Evolutionary conservation across 2,113 vertebrate species (phyloP).

Genomic region (Saimiri boliviensis): DNA sequence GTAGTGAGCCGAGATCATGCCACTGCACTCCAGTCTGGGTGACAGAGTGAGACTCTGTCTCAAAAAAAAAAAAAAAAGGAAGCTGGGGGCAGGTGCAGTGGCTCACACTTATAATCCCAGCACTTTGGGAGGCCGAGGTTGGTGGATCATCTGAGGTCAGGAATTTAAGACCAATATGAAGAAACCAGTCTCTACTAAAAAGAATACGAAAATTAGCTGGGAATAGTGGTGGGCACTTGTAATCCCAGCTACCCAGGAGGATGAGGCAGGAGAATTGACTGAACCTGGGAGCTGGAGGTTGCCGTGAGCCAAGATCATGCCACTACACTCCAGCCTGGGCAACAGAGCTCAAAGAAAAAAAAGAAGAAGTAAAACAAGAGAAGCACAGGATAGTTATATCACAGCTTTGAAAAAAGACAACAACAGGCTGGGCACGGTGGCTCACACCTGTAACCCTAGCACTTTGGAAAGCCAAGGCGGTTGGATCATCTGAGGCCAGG

Average conservation of each 20-base stretch:
- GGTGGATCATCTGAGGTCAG: not conserved
- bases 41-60: not conserved
- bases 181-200: not conserved
- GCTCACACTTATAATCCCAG: not conserved
- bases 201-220: not conserved
- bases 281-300: not conserved
- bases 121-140: not conserved
- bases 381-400: too few relatives aligned
- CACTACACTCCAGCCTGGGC: too few relatives aligned
- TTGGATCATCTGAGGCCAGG: too few relatives aligned
- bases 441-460: too few relatives aligned
- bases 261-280: not conserved
- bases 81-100: too few relatives aligned
- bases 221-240: not conserved
- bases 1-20: not conserved
- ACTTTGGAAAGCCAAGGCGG: too few relatives aligned
- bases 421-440: too few relatives aligned
- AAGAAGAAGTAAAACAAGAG: too few relatives aligned
- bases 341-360: too few relatives aligned
- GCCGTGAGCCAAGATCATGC: too few relatives aligned
- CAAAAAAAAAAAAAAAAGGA: not conserved
- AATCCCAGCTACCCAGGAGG: not conserved
- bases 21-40: not conserved
- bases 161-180: not conserved
- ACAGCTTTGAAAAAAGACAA: too few relatives aligned